Evolutionary conservation across 1,140 invertebrate genomes (phyloP).

Genomic region (Anastatus disparis): DNA sequence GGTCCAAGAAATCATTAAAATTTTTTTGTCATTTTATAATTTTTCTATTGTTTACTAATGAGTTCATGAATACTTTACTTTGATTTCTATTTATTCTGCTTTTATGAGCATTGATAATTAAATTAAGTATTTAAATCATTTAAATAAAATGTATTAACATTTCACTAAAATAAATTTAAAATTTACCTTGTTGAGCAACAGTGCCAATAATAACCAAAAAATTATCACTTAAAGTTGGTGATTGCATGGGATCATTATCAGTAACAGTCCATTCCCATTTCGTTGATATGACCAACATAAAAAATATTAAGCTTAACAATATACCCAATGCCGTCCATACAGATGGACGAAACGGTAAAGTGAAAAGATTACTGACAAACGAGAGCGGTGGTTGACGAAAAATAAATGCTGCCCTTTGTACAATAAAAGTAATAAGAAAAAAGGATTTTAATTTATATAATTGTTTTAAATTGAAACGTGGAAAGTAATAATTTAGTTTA

Average conservation of each 20-base stretch:
- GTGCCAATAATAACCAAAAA: slow-evolving; percentile 53
- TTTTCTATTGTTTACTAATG: no score
- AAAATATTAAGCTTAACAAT: slow-evolving; percentile 2
- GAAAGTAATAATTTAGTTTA: no score
- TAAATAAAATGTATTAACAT: no score
- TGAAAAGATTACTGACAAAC: slow-evolving; percentile 73
- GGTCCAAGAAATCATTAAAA: no score
- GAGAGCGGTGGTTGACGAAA: slow-evolving; percentile 75
- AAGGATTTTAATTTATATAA: background rate
- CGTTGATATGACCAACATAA: background rate
- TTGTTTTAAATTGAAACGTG: no score
- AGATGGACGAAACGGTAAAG: slow-evolving; percentile 70
- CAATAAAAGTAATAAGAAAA: background rate
- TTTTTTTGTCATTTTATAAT: no score
- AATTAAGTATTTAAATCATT: no score
- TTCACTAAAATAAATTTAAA: no score
- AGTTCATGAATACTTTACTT: no score
- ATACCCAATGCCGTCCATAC: slow-evolving; percentile 69
- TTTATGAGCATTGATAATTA: no score
- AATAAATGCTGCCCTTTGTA: slow-evolving; percentile 69
- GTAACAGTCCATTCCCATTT: slow-evolving; percentile 26
- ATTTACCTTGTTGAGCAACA: slow-evolving; percentile 56
- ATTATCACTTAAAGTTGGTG: slow-evolving; percentile 52
- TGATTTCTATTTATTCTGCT: no score
- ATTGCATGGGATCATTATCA: background rate